A percentile compares a stretch with the other conserved stretches of the same genome.
Evolutionary conservation across 2,797 vertebrate species (phyloP).

Genomic region (Sebastes elongatus): DNA sequence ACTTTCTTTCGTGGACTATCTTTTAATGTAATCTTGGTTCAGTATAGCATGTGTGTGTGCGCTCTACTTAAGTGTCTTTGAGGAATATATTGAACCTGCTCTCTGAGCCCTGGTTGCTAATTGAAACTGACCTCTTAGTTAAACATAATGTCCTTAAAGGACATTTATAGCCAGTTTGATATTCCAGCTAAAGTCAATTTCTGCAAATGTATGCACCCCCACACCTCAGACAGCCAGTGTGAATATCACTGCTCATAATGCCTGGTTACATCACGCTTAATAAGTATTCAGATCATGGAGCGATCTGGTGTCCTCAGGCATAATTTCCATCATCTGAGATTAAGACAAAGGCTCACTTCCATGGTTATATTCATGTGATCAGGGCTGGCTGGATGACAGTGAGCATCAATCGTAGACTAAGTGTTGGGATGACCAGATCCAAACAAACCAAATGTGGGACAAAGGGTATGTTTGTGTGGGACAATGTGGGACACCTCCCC

Average conservation of each 20-base stretch:
- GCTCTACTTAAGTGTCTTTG: neutral
- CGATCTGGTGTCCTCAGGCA: neutral
- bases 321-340: neutral
- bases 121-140: neutral
- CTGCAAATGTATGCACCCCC: slow-evolving; percentile 5
- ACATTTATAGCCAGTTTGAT: neutral
- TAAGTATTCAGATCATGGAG: slow-evolving; percentile 26
- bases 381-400: neutral
- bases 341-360: neutral
- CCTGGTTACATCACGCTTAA: neutral
- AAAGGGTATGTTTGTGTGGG: no score
- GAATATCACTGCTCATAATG: neutral
- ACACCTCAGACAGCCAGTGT: neutral
- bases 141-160: neutral
- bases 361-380: neutral
- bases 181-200: neutral
- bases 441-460: no score
- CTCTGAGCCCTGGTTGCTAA: neutral
- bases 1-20: neutral
- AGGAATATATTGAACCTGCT: neutral
- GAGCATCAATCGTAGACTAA: neutral
- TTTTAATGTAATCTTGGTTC: neutral
- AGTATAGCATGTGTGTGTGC: neutral
- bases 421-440: neutral
- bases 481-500: no score